phyloP scores from a whole-genome alignment of 2,888 invertebrate species.

The Diaprepes abbreviatus region DNA sequence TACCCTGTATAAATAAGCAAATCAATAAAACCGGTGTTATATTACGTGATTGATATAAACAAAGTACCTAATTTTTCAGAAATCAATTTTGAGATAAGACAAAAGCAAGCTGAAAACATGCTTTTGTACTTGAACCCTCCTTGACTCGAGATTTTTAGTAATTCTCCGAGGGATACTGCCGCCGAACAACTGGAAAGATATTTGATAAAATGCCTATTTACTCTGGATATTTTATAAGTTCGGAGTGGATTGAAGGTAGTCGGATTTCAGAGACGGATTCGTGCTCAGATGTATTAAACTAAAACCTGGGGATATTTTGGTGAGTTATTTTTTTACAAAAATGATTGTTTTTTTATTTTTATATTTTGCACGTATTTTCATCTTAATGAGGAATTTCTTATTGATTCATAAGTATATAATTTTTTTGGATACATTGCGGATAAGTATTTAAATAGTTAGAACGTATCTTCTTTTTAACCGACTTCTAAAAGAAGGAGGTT shows the following conservation, averaged over 20 bases:
- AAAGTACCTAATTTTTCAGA: neutral
- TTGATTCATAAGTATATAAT: no score
- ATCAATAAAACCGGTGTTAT: neutral
- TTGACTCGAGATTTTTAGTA: slow-evolving; percentile 19
- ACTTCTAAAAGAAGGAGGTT: no score
- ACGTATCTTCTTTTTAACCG: no score
- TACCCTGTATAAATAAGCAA: neutral
- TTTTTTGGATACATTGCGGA: no score
- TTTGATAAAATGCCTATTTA: slow-evolving; percentile 31
- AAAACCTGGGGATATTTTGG: no score
- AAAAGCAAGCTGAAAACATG: neutral
- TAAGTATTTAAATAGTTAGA: no score
- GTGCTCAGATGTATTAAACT: no score
- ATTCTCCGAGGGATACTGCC: slow-evolving; percentile 12
- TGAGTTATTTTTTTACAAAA: no score
- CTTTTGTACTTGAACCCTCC: slow-evolving; percentile 16
- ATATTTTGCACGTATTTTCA: no score
- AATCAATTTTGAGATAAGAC: slow-evolving; percentile 8
- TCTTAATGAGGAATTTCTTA: no score
- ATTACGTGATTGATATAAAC: neutral
- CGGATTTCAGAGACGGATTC: neutral
- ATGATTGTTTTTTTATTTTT: no score
- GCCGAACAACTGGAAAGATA: slow-evolving; percentile 24
- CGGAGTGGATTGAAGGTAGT: slow-evolving; percentile 1
- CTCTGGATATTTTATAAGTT: slow-evolving; percentile 7